Evolutionary conservation across 2,888 invertebrate genomes (phyloP), one percentile per base, ranked within the genome.

Genomic region (Microplitis manilae): DNA sequence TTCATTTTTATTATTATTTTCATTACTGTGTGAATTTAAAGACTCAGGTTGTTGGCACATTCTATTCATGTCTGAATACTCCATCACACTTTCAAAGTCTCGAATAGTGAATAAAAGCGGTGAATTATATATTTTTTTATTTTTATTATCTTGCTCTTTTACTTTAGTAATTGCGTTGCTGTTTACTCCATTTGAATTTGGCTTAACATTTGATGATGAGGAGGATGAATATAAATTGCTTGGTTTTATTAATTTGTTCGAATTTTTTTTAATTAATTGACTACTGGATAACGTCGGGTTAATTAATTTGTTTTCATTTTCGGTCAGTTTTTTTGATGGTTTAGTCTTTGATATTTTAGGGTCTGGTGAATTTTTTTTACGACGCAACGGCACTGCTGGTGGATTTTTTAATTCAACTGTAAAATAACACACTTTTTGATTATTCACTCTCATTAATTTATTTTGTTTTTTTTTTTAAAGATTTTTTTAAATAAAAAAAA

Each of bases 331-430:
- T 39, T 81, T 75, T 73, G 82, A 80, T n/a, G 40, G 73, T 65
- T 30, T 65, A 13, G 30, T 15, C 20, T 38, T 65, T 38, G 81
- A 81, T 64, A 77, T 62, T 7, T 80, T 82, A 9, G 85, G 83
- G 17, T 81, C 76, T 38, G 79, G 77, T 69, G 79, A 80, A 60
- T 84, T 85, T 83, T 85, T 89, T 75, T 83, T 86, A 74, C 89
- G 86, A 74, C 89, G 87, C 67, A 88, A 89, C 72, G 90, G 90
- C 71, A 90, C 85, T 39, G 89, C 88, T 75, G 90, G 90, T 62
- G 85, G 77, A 74, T 75, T 72, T 73, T 81, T 80, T 71, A 80
- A 78, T 77, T 84, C 83, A 82, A 84, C 87, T 87, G 83, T 60
- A 84, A 85, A 68, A 50, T 50, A 50, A 50, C 50, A 50, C 50